Evolutionary conservation across 2,888 invertebrate genomes (phyloP).

Genomic region (Sialis lutaria): DNA sequence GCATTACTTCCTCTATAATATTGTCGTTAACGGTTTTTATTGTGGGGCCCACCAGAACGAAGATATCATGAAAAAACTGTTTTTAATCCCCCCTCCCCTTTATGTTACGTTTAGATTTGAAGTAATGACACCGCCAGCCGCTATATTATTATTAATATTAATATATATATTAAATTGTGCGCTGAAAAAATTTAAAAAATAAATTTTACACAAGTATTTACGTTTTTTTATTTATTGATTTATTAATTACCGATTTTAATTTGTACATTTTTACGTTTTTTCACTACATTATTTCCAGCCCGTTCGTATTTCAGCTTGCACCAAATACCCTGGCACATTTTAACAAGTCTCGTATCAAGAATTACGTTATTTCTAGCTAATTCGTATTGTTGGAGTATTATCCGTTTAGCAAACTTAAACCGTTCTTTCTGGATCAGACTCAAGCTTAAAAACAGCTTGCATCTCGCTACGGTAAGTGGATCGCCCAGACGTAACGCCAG

Average conservation of each 20-base stretch:
- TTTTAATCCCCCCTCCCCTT: too few relatives aligned
- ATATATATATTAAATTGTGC: too few relatives aligned
- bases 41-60: too few relatives aligned
- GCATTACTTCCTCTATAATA: too few relatives aligned
- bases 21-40: too few relatives aligned
- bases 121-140: too few relatives aligned
- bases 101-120: too few relatives aligned
- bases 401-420: slow-evolving; percentile 39
- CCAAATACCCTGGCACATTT: slow-evolving; percentile 82
- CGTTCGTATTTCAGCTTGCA: slow-evolving; percentile 51
- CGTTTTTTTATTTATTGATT: too few relatives aligned
- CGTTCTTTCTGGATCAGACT: slow-evolving; percentile 72
- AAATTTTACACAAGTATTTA: too few relatives aligned
- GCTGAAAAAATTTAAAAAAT: too few relatives aligned
- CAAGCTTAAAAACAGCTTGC: slow-evolving; percentile 71
- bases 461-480: slow-evolving; percentile 61
- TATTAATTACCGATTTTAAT: background rate
- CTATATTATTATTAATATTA: too few relatives aligned
- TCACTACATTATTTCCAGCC: slow-evolving; percentile 10
- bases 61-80: too few relatives aligned
- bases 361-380: slow-evolving; percentile 22
- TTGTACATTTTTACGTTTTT: slow-evolving; percentile 1
- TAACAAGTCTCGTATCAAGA: slow-evolving; percentile 44
- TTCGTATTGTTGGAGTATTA: slow-evolving; percentile 38
- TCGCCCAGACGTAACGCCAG: slow-evolving; percentile 70